Evolutionary conservation across 2,888 invertebrate species (phyloP).

Genomic region (Cordylochernes scorpioides): DNA sequence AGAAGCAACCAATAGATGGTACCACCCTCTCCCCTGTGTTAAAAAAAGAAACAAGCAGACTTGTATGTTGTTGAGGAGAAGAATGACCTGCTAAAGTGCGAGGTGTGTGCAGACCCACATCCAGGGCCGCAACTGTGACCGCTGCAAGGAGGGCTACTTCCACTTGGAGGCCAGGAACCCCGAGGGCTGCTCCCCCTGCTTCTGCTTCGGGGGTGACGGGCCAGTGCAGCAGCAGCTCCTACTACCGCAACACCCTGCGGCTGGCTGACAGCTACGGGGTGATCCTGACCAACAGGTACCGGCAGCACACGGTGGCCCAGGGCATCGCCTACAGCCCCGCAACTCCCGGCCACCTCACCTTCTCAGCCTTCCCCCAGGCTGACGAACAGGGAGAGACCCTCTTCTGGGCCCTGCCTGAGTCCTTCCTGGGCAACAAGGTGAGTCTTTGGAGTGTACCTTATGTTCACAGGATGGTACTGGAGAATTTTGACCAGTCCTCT

Average conservation of each 20-base stretch:
- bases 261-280: too few species aligned
- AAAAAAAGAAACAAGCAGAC: too few species aligned
- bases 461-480: too few species aligned
- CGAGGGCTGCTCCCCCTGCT: conserved; percentile 58
- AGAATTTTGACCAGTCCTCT: too few species aligned
- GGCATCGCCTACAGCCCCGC: conserved; percentile 20
- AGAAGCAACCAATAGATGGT: too few species aligned
- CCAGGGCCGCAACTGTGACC: conserved; percentile 44
- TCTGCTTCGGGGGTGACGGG: conserved; percentile 54
- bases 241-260: conserved; percentile 34
- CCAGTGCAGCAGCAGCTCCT: conserved; percentile 39
- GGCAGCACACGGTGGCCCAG: conserved; percentile 19
- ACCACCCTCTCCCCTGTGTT: too few species aligned
- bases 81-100: conserved; percentile 1
- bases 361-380: conserved; percentile 18
- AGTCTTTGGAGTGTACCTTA: too few species aligned
- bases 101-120: conserved; percentile 37
- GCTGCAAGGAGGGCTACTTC: conserved; percentile 49
- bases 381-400: conserved; percentile 21
- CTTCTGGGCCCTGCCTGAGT: conserved; percentile 47
- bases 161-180: conserved; percentile 39
- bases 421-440: conserved; percentile 32
- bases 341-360: conserved; percentile 23
- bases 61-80: too few species aligned
- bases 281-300: conserved; percentile 20